Base-by-base conservation (phyloP, 2,113 vertebrate species). In the Antechinus flavipes region DNA sequence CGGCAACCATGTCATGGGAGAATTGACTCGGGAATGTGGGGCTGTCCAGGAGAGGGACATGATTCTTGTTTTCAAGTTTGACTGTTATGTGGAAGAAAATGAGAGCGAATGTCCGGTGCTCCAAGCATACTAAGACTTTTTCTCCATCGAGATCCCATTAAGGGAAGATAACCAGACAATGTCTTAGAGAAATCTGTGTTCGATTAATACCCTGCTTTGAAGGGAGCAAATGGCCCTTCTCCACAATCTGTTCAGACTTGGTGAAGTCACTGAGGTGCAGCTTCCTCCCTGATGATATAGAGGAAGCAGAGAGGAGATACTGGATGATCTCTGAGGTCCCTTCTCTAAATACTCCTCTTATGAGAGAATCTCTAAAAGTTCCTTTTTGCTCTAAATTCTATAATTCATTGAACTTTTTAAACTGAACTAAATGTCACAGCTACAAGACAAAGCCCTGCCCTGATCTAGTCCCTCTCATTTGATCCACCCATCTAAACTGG, bases 381-480 rank as follows among this genome's bases (percentile, higher is more conserved):
- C 2, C 35, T n/a, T 19, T 4, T n/a, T 6, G 12, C 3, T 76
- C 61, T 76, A 76, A 76, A 76, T 76, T n/a, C 16, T 16, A 35
- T n/a, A 14, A 76, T 76, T 76, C 61, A 76, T 8, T 16, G 61
- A 76, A n/a, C 30, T 76, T 42, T 76, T 42, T 19, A 19, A 76
- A 42, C 14, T 76, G 68, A n/a, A 76, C 16, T 7, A 76, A n/a
- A 42, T 35, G 61, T 22, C 68, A n/a, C 35, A n/a, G 35, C 5
- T n/a, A 42, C 30, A n/a, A 76, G 68, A n/a, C 0, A n/a, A 12
- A 0, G 8, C 3, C 30, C 3, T 10, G 1, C 0, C 30, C 12
- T 11, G 30, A 35, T 0, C 2, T 2, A 0, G 9, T 27, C 11
- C 2, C 58, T 35, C 35, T 76, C 14, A 76, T 35, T n/a, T 0